phyloP scores from a whole-genome alignment of 1,140 invertebrate genomes.

The Stenopsyche tienmushanensis region DNA sequence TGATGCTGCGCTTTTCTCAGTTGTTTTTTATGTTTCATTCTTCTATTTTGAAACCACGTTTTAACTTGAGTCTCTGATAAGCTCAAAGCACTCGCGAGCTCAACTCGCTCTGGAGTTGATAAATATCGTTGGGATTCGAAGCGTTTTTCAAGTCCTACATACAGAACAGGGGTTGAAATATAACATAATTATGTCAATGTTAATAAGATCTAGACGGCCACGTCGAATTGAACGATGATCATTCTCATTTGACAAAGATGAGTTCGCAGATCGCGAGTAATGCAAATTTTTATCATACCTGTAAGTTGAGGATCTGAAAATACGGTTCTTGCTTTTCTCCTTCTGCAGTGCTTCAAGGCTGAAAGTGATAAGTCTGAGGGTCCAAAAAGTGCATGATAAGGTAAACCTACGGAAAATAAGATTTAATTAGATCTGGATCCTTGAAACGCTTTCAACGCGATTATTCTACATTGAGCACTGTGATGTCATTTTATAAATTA shows the following conservation, averaged over 20 bases:
- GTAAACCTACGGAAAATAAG: conserved; percentile 59
- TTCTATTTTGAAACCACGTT: conserved; percentile 96
- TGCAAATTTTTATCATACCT: conserved; percentile 48
- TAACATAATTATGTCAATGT: not conserved
- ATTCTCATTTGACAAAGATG: not conserved
- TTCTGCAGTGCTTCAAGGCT: conserved; percentile 84
- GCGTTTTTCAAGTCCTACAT: conserved; percentile 82
- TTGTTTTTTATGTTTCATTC: conserved; percentile 98
- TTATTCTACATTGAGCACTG: not conserved
- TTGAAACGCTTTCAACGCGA: not conserved
- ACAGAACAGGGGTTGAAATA: too few species aligned
- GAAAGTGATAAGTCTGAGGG: conserved; percentile 63
- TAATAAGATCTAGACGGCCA: not conserved
- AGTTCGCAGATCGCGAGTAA: too few species aligned
- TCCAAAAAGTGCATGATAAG: conserved; percentile 71
- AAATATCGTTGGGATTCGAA: conserved; percentile 96
- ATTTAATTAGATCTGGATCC: conserved; percentile 8
- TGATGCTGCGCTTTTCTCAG: conserved; percentile 62
- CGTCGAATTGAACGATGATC: too few species aligned
- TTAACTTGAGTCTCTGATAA: conserved; percentile 98
- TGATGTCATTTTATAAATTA: too few species aligned
- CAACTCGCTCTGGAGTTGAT: conserved; percentile 94
- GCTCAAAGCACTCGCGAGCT: conserved; percentile 87
- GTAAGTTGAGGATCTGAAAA: conserved; percentile 97
- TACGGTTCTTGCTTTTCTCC: conserved; percentile 93